These are phyloP conservation scores for Rhipidura dahli DNA, from an alignment of 2,113 vertebrate species.

Conservation along the genomic window DNA sequence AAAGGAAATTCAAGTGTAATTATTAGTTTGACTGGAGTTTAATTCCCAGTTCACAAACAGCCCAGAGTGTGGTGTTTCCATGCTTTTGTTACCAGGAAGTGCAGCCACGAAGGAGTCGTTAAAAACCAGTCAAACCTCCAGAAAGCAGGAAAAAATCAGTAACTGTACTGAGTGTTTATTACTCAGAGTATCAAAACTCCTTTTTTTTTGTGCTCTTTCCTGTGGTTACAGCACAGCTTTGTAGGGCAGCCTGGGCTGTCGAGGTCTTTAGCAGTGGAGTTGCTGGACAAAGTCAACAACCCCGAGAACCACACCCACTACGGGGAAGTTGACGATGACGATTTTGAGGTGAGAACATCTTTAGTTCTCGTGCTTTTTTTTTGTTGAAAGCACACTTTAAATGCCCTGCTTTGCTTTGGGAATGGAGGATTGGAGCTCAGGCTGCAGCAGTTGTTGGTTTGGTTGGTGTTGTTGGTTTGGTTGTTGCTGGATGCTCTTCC, in stretches of 20 bases:
- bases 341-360: conserved; percentile 84
- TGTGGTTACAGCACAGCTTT: conserved; percentile 80
- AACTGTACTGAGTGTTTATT: accelerated
- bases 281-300: conserved; percentile 94
- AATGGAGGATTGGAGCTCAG: accelerated
- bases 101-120: background rate
- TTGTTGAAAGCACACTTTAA: accelerated
- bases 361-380: background rate
- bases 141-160: background rate
- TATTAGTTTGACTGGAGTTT: background rate
- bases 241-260: conserved; percentile 87
- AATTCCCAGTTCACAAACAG: background rate
- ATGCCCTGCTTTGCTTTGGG: background rate
- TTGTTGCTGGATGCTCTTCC: background rate
- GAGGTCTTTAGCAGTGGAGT: conserved; percentile 87
- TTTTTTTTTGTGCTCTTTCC: background rate
- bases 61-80: accelerated
- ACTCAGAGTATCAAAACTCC: background rate
- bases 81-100: background rate
- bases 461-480: background rate
- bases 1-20: background rate
- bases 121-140: background rate
- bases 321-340: conserved; percentile 87
- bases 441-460: background rate
- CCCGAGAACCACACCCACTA: conserved; percentile 91